Conservation (phyloP, 2,113 vertebrate species). For the Lutjanus erythropterus region DNA sequence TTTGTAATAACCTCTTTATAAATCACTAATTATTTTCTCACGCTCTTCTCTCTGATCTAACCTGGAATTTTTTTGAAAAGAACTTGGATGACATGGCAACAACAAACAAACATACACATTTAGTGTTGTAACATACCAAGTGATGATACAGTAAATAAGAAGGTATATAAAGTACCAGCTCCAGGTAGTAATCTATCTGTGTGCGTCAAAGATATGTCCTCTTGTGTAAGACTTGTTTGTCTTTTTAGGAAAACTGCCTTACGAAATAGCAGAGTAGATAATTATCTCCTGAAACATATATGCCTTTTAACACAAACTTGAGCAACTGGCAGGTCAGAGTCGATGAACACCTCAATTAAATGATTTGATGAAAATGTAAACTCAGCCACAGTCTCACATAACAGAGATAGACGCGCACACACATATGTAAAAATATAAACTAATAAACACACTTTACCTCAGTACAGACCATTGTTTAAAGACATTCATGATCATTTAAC, state of each 20-base stretch:
- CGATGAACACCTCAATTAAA: not conserved
- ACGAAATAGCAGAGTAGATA: constrained; percentile 1
- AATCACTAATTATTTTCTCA: not conserved
- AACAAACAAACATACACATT: not conserved
- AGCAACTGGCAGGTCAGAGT: not conserved
- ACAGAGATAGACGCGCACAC: not conserved
- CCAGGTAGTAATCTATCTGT: not conserved
- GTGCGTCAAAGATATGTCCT: constrained; percentile 20
- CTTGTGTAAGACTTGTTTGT: not conserved
- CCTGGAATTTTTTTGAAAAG: not conserved
- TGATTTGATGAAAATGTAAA: not conserved
- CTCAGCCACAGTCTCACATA: no score
- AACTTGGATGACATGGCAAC: not conserved
- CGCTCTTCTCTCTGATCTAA: not conserved
- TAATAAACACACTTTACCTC: not conserved
- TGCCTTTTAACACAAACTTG: not conserved
- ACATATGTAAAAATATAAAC: not conserved
- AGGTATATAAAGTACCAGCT: constrained; percentile 9
- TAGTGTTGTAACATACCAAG: not conserved
- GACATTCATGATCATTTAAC: not conserved
- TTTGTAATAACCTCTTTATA: no score
- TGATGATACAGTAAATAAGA: not conserved
- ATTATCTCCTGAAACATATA: constrained; percentile 21
- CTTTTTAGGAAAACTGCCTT: constrained; percentile 16
- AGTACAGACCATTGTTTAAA: not conserved